Conservation (phyloP, 1,140 invertebrate genomes). For the Drosophila pectinifera region DNA sequence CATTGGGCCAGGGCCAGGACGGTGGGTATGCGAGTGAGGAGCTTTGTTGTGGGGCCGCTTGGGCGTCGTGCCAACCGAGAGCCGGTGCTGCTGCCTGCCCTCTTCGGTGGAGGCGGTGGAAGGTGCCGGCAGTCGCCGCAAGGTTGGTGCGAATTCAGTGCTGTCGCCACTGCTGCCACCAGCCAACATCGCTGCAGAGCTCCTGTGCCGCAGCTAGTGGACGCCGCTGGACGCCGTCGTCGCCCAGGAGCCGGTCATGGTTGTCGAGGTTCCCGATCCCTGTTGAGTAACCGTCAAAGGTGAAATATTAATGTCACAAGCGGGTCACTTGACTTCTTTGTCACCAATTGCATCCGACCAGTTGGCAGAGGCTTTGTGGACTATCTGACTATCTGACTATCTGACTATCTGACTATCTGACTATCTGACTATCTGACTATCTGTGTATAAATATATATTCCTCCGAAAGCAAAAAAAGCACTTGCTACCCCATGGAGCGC, state of each 20-base stretch:
- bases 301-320: background rate
- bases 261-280: background rate
- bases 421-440: background rate
- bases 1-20: conserved; percentile 11
- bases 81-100: conserved; percentile 3
- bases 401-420: background rate
- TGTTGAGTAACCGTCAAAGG: background rate
- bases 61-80: conserved; percentile 28
- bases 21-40: conserved; percentile 2
- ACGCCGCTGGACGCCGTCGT: background rate
- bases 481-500: background rate
- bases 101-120: background rate
- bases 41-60: conserved; percentile 14
- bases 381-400: background rate
- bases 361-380: background rate
- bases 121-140: conserved; percentile 13
- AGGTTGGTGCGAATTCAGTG: conserved; percentile 15
- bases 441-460: background rate
- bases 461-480: background rate
- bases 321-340: background rate
- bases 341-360: background rate
- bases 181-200: conserved; percentile 28
- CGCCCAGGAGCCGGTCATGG: conserved; percentile 6
- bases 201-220: conserved; percentile 6
- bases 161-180: conserved; percentile 24